These are phyloP conservation scores for Gallirallus australis DNA, from an alignment of 2,797 vertebrate genomes.

Conservation along the genomic window DNA sequence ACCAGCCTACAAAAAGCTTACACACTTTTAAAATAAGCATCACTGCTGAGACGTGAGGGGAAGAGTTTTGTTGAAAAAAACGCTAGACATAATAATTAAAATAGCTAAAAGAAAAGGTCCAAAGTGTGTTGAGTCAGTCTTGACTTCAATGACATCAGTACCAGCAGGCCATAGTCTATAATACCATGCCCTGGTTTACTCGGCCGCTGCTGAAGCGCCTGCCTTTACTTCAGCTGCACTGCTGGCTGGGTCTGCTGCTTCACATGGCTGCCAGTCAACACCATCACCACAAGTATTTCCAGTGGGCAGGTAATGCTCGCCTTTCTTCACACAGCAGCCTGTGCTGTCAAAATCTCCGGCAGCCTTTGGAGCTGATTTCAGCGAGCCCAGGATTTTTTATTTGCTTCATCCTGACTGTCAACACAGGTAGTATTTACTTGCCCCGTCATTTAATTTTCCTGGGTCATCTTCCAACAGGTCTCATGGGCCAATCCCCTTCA, in stretches of 20 bases:
- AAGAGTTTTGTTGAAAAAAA: neutral
- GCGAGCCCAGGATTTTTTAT: fast-evolving
- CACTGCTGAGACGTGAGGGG: neutral
- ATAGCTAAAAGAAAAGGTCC: neutral
- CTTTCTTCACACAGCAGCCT: fast-evolving
- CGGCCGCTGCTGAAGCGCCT: fast-evolving
- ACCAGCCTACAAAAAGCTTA: neutral
- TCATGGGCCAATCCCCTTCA: neutral
- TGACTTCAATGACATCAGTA: neutral
- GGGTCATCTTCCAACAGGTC: neutral
- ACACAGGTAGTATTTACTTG: neutral
- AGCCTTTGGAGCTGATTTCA: neutral
- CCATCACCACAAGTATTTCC: fast-evolving
- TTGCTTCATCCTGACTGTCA: neutral
- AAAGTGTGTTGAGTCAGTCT: neutral
- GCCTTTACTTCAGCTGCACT: too few relatives aligned
- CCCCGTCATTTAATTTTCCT: neutral
- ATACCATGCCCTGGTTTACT: neutral
- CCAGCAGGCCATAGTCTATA: neutral
- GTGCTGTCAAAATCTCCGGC: neutral
- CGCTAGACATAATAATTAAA: neutral
- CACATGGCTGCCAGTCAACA: neutral
- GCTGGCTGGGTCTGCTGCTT: fast-evolving
- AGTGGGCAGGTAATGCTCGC: fast-evolving
- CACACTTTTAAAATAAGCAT: neutral